phyloP scores from a whole-genome alignment of 2,113 vertebrate genomes.

The Bucco capensis region DNA sequence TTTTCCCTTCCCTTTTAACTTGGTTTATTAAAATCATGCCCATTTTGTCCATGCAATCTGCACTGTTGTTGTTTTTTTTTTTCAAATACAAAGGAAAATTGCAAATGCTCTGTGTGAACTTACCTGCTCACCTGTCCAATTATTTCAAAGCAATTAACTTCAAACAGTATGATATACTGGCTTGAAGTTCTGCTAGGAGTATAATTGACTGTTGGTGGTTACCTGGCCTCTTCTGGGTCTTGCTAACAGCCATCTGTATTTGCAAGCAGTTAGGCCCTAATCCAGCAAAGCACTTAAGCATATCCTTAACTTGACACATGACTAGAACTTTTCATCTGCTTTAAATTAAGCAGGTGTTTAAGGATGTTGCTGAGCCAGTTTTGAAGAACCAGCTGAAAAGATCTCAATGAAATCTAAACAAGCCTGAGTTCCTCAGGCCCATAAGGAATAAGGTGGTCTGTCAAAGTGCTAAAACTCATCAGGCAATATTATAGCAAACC shows the following conservation, averaged over 20 bases:
- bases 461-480: background rate
- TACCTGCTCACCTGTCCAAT: slow-evolving; percentile 62
- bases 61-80: background rate
- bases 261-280: background rate
- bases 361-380: background rate
- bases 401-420: background rate
- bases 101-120: slow-evolving; percentile 46
- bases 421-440: background rate
- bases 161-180: slow-evolving; percentile 32
- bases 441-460: background rate
- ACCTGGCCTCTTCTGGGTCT: slow-evolving; percentile 19
- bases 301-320: background rate
- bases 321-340: background rate
- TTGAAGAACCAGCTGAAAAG: background rate
- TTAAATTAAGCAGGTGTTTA: background rate
- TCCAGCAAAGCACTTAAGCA: background rate
- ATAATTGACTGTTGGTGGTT: slow-evolving; percentile 44
- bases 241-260: slow-evolving; percentile 23
- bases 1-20: slow-evolving; percentile 6
- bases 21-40: background rate
- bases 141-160: slow-evolving; percentile 68
- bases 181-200: slow-evolving; percentile 17
- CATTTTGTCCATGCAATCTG: background rate
- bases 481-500: background rate
- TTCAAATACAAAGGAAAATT: slow-evolving; percentile 29